A percentile compares a stretch with the other conserved stretches of the same genome.
Evolutionary conservation across 2,113 vertebrate species (phyloP).

Genomic region (Phyllostomus hastatus): DNA sequence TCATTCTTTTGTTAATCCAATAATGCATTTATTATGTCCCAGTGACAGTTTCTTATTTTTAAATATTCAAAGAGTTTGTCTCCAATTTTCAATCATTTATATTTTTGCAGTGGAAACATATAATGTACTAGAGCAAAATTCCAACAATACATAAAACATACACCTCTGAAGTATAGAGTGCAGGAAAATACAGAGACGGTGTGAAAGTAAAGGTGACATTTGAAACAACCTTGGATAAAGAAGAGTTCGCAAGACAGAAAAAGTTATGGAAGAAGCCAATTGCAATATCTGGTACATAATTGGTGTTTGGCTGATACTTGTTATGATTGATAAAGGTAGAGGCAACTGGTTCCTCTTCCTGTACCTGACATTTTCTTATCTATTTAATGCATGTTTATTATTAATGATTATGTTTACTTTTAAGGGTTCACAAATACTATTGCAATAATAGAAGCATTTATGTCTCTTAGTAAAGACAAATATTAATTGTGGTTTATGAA

Average conservation of each 20-base stretch:
- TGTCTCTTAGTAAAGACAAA: neutral
- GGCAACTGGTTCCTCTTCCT: neutral
- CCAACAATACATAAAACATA: neutral
- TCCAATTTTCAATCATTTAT: neutral
- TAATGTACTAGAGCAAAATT: neutral
- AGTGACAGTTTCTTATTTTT: neutral
- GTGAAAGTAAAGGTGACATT: neutral
- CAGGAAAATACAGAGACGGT: neutral
- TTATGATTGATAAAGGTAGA: neutral
- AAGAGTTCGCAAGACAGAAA: neutral
- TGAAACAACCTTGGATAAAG: neutral
- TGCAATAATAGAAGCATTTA: neutral
- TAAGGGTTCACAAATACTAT: neutral
- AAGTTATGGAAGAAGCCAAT: neutral
- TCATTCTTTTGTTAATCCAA: neutral
- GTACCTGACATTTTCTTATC: neutral
- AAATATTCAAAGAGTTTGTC: neutral
- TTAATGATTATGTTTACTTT: neutral
- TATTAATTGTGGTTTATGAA: neutral
- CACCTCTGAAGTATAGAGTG: neutral
- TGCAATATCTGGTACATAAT: neutral
- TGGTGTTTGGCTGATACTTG: neutral
- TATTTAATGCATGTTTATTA: neutral
- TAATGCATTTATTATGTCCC: neutral
- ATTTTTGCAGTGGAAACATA: neutral